A percentile compares a stretch with the other conserved stretches of the same genome.
Evolutionary conservation across 2,888 invertebrate species (phyloP).

Genomic region (Himalopsyche tibetana): DNA sequence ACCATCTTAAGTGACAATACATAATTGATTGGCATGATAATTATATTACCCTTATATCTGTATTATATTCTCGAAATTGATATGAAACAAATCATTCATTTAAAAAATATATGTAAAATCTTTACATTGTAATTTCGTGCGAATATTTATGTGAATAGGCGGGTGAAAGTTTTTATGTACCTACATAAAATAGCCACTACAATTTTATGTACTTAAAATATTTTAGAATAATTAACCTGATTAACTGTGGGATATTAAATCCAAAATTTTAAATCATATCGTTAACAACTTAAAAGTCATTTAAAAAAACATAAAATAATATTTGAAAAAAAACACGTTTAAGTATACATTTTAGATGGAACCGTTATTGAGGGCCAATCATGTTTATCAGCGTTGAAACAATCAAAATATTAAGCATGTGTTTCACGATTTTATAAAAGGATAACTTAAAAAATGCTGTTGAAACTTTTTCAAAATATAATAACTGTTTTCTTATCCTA

Average conservation of each 20-base stretch:
- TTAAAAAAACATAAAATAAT: conserved; percentile 20
- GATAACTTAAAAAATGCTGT: no score
- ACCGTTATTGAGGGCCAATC: conserved; percentile 23
- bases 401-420: conserved; percentile 19
- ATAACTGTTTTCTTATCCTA: not conserved
- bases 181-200: no score
- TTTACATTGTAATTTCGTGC: no score
- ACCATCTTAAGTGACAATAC: no score
- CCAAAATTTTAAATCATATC: not conserved
- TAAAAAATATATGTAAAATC: no score
- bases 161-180: no score
- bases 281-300: not conserved
- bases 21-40: no score
- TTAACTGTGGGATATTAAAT: not conserved
- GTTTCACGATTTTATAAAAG: not conserved
- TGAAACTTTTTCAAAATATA: not conserved
- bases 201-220: no score
- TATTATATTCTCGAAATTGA: no score
- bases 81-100: no score
- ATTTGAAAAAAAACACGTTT: conserved; percentile 29
- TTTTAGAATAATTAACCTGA: not conserved
- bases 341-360: conserved; percentile 17
- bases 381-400: conserved; percentile 16
- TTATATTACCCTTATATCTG: no score
- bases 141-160: no score